phyloP scores from a whole-genome alignment of 2,113 vertebrate genomes.

The Pelecanus crispus region DNA sequence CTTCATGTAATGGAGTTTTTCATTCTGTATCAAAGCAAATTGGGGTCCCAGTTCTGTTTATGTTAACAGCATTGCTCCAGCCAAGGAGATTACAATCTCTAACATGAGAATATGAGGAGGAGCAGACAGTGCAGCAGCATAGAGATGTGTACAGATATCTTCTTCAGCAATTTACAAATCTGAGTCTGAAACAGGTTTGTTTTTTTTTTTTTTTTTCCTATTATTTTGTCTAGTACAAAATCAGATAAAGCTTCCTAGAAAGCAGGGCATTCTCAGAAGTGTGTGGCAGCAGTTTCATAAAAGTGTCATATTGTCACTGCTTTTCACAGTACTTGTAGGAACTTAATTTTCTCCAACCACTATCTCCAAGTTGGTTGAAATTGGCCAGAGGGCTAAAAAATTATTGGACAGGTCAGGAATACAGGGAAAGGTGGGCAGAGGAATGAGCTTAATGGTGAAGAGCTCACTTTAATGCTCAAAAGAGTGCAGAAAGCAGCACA shows the following conservation, averaged over 20 bases:
- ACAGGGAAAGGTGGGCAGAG: neutral
- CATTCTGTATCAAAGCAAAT: neutral
- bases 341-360: conserved; percentile 30
- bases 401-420: neutral
- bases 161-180: neutral
- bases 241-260: conserved; percentile 34
- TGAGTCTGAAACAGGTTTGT: neutral
- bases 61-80: neutral
- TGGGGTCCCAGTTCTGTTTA: neutral
- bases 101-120: neutral
- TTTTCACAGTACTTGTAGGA: neutral
- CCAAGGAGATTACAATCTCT: neutral
- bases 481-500: neutral
- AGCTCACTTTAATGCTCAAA: neutral
- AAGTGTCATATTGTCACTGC: neutral
- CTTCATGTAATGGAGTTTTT: neutral
- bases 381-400: neutral
- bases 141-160: neutral
- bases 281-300: conserved; percentile 7
- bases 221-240: neutral
- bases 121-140: neutral
- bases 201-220: neutral
- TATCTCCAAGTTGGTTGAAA: conserved; percentile 9
- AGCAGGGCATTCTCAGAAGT: neutral
- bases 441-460: neutral